Evolutionary conservation across 2,113 vertebrate species (phyloP).

Genomic region (Pseudopodoces humilis): DNA sequence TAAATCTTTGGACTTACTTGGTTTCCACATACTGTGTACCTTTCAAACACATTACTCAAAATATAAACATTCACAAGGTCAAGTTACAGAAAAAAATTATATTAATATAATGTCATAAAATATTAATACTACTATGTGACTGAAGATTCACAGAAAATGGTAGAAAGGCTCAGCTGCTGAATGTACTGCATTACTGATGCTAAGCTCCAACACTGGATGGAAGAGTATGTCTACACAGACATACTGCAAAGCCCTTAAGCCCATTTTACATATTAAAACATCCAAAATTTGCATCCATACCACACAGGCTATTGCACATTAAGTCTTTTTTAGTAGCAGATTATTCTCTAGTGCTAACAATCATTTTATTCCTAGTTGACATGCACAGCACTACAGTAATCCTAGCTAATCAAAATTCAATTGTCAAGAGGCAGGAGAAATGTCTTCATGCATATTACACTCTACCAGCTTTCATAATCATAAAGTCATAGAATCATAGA

Average conservation of each 20-base stretch:
- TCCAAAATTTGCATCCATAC: neutral
- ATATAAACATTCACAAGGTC: neutral
- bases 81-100: neutral
- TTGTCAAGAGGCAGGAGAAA: conserved; percentile 3
- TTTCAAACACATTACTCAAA: neutral
- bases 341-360: conserved; percentile 18
- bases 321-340: neutral
- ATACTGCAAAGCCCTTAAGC: neutral
- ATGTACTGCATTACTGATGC: neutral
- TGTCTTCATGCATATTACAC: neutral
- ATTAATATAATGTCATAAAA: neutral
- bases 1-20: neutral
- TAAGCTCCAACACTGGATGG: neutral
- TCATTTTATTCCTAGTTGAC: conserved; percentile 5
- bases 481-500: neutral
- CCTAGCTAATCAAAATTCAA: conserved; percentile 14
- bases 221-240: neutral
- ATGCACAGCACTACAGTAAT: neutral
- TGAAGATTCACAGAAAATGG: neutral
- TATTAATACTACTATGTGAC: neutral
- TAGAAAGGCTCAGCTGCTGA: neutral
- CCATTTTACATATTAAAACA: conserved; percentile 31
- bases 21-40: neutral
- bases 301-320: neutral
- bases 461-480: conserved; percentile 12